A percentile compares a stretch with the other conserved stretches of the same genome.
Evolutionary conservation across 2,888 invertebrate species (phyloP).

Genomic region (Strigamia crassipes): DNA sequence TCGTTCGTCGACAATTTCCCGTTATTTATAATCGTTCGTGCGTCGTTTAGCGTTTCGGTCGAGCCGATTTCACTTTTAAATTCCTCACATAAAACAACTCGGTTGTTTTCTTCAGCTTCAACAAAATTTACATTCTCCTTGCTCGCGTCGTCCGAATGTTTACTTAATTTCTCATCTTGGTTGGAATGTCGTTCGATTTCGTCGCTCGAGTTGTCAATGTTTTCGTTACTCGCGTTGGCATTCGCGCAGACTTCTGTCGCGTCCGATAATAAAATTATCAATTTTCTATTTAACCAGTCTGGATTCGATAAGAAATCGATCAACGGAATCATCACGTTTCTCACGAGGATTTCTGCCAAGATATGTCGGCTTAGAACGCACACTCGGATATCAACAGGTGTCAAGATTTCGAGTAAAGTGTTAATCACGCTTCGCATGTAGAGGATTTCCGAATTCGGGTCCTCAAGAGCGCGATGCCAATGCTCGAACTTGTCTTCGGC

Average conservation of each 20-base stretch:
- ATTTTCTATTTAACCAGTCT: conserved; percentile 50
- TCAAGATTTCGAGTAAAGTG: conserved; percentile 48
- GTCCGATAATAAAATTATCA: conserved; percentile 46
- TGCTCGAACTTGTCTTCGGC: conserved; percentile 35
- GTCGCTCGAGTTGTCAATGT: neutral
- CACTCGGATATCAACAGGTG: conserved; percentile 49
- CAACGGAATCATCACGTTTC: conserved; percentile 51
- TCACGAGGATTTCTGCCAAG: conserved; percentile 47
- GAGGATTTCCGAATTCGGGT: conserved; percentile 43
- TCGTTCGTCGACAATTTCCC: neutral
- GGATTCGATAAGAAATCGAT: conserved; percentile 52
- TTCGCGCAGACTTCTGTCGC: neutral
- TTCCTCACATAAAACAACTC: neutral
- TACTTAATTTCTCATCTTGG: neutral
- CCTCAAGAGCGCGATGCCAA: conserved; percentile 47
- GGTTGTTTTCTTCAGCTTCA: neutral
- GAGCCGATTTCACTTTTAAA: neutral
- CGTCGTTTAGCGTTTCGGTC: neutral
- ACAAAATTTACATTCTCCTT: neutral
- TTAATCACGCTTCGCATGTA: conserved; percentile 48
- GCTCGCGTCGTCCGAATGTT: neutral
- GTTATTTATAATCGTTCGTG: neutral
- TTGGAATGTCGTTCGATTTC: neutral
- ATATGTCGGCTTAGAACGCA: conserved; percentile 45
- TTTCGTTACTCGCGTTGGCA: neutral